These are phyloP conservation scores for Pitta sordida DNA, from an alignment of 2,113 vertebrate genomes.

Conservation along the genomic window DNA sequence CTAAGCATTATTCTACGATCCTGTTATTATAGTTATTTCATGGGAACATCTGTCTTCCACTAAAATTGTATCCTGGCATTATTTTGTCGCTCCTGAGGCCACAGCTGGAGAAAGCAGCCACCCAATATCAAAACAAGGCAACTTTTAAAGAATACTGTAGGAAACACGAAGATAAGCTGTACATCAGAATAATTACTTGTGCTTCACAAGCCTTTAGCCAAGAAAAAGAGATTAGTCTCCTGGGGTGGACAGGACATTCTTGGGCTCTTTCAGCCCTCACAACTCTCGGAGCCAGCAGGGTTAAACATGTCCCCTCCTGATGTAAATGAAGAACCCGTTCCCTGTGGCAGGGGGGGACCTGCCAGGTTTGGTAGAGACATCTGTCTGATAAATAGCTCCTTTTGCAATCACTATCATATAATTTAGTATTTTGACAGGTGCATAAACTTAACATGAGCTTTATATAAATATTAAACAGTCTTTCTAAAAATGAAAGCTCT, in stretches of 20 bases:
- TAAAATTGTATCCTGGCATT: not conserved
- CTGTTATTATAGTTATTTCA: not conserved
- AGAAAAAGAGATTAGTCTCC: not conserved
- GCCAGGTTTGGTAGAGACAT: slow-evolving; percentile 20
- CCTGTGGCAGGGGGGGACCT: not conserved
- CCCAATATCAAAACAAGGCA: not conserved
- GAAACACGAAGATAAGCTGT: not conserved
- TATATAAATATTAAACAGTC: slow-evolving; percentile 72
- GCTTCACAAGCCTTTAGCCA: not conserved
- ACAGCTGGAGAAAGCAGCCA: not conserved
- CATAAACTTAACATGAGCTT: slow-evolving; percentile 69
- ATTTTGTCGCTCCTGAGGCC: not conserved
- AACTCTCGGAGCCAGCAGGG: not conserved
- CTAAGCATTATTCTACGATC: not conserved
- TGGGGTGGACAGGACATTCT: not conserved
- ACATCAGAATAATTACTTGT: not conserved
- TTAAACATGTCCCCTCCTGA: not conserved
- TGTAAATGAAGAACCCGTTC: not conserved
- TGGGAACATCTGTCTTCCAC: not conserved
- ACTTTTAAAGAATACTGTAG: not conserved
- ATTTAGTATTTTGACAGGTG: slow-evolving; percentile 70
- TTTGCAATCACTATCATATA: slow-evolving; percentile 68
- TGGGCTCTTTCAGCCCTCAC: rapidly evolving
- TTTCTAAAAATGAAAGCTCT: slow-evolving; percentile 66
- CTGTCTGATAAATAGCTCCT: slow-evolving; percentile 69